Percentiles rank a stretch among this genome's conserved stretches.
These are phyloP conservation scores for Synanthedon formicaeformis DNA, from an alignment of 2,888 invertebrate species.

Conservation along the genomic window DNA sequence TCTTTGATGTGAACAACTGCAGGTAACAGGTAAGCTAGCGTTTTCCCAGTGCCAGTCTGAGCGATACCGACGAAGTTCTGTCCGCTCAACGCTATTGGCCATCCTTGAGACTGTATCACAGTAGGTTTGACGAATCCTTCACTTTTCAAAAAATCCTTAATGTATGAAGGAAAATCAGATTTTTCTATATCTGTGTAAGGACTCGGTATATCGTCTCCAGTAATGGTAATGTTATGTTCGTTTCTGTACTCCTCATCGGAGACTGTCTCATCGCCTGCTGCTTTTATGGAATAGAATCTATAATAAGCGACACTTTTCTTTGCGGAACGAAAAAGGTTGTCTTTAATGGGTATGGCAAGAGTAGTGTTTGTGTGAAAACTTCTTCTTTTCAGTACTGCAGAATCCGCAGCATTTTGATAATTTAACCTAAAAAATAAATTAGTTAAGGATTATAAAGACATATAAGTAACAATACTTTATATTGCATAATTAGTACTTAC, in stretches of 20 bases:
- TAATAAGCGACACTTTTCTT: slow-evolving; percentile 7
- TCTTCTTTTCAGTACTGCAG: no score
- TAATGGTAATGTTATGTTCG: slow-evolving; percentile 78
- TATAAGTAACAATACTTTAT: slow-evolving; percentile 1
- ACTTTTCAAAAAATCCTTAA: slow-evolving; percentile 71
- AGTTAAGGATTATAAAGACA: slow-evolving; percentile 1
- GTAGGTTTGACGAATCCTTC: slow-evolving; percentile 81
- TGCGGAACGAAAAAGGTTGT: slow-evolving; percentile 11
- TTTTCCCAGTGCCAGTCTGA: slow-evolving; percentile 85
- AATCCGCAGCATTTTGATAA: slow-evolving; percentile 17
- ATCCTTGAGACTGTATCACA: slow-evolving; percentile 85
- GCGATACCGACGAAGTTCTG: slow-evolving; percentile 88
- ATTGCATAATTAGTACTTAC: slow-evolving; percentile 36
- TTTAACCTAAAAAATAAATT: slow-evolving; percentile 18
- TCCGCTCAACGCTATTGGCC: slow-evolving; percentile 86
- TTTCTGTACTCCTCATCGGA: slow-evolving; percentile 75
- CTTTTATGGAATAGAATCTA: slow-evolving; percentile 36
- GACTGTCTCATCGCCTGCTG: slow-evolving; percentile 21
- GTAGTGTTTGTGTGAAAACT: slow-evolving; percentile 6
- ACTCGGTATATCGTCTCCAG: slow-evolving; percentile 77
- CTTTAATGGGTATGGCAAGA: slow-evolving; percentile 5
- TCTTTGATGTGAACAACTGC: slow-evolving; percentile 87
- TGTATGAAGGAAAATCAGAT: slow-evolving; percentile 79
- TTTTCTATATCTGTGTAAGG: slow-evolving; percentile 82
- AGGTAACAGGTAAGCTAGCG: slow-evolving; percentile 81